phyloP scores from a whole-genome alignment of 2,888 invertebrate genomes.

The Gandaritis pyraliata region DNA sequence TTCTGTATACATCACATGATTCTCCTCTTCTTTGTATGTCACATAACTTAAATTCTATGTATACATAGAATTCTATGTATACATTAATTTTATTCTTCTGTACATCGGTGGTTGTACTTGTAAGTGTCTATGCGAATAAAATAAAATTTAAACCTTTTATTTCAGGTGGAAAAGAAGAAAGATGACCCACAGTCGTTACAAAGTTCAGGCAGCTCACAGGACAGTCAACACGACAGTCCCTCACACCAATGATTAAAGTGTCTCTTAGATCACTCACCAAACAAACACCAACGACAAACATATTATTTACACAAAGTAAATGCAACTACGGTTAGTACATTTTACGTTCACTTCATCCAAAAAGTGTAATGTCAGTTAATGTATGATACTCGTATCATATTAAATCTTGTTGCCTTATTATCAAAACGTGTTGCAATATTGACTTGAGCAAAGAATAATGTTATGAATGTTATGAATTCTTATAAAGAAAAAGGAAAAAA shows the following conservation, averaged over 20 bases:
- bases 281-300: conserved; percentile 14
- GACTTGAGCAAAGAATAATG: too few relatives aligned
- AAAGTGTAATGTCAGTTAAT: too few relatives aligned
- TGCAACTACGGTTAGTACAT: conserved; percentile 10
- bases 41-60: too few relatives aligned
- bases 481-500: too few relatives aligned
- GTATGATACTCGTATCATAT: too few relatives aligned
- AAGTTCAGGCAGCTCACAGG: conserved; percentile 72
- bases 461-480: too few relatives aligned
- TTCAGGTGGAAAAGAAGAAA: conserved; percentile 74
- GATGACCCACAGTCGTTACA: conserved; percentile 65
- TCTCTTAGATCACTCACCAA: conserved; percentile 5
- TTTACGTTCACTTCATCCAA: not conserved
- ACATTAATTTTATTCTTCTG: too few relatives aligned
- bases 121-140: too few relatives aligned
- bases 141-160: conserved; percentile 24
- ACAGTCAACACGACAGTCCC: conserved; percentile 66
- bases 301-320: conserved; percentile 16
- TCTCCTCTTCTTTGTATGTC: too few relatives aligned
- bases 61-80: too few relatives aligned
- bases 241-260: conserved; percentile 51
- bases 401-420: not conserved
- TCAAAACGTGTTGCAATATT: not conserved
- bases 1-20: too few relatives aligned
- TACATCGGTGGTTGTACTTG: too few relatives aligned